Conservation (phyloP, 2,797 vertebrate species). For the Chrosomus eos region DNA sequence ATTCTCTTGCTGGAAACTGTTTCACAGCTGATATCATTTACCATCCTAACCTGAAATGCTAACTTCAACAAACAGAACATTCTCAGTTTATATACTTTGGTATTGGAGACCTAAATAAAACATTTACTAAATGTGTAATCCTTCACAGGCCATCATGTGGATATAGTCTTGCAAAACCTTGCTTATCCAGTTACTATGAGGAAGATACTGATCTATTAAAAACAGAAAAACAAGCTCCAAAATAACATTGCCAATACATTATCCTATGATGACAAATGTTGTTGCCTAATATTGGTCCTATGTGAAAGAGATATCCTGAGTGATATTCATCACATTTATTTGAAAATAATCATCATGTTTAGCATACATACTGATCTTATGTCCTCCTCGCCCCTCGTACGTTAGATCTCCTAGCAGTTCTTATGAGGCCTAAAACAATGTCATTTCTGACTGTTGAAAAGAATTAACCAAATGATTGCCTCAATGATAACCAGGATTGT, state of each 20-base stretch:
- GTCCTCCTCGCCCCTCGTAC: background rate
- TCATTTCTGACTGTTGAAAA: background rate
- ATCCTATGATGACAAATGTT: constrained; percentile 4
- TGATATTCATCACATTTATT: background rate
- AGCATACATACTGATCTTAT: background rate
- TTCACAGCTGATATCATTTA: no score
- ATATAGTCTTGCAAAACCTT: constrained; percentile 17
- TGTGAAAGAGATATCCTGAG: background rate
- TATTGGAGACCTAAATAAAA: no score
- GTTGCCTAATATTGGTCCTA: background rate
- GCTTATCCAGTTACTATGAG: background rate
- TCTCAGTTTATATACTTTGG: no score
- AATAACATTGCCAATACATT: background rate
- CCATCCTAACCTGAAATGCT: no score
- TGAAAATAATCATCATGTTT: background rate
- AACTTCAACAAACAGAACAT: no score
- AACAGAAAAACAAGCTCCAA: constrained; percentile 4
- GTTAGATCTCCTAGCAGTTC: background rate
- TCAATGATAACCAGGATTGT: constrained; percentile 16
- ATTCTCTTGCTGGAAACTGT: no score
- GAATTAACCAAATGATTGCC: constrained; percentile 28
- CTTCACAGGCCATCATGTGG: background rate
- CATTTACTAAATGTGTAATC: no score
- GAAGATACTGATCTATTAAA: background rate
- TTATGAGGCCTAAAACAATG: background rate